phyloP scores from a whole-genome alignment of 2,888 invertebrate species.

The Tachina fera region DNA sequence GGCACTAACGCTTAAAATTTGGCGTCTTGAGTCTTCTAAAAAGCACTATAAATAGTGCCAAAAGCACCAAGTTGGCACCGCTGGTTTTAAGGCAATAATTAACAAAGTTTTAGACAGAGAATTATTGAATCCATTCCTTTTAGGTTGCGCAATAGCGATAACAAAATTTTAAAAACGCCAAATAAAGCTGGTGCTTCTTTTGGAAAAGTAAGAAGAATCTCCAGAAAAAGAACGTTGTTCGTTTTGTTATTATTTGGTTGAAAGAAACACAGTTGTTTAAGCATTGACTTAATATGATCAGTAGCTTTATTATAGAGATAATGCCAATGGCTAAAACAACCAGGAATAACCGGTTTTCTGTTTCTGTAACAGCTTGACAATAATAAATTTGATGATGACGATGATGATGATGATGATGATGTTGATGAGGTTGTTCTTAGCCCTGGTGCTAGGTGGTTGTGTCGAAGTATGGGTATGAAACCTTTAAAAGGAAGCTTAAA shows the following conservation, averaged over 20 bases:
- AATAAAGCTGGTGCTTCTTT: constrained; percentile 46
- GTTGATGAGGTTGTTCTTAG: constrained; percentile 47
- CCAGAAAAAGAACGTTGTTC: constrained; percentile 24
- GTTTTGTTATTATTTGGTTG: constrained; percentile 41
- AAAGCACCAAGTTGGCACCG: too few relatives aligned
- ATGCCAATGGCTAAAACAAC: constrained; percentile 58
- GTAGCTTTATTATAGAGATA: constrained; percentile 69
- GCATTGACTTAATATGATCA: constrained; percentile 72
- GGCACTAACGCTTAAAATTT: too few relatives aligned
- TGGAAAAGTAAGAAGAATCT: constrained; percentile 35
- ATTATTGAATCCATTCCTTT: constrained; percentile 8
- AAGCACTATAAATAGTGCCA: too few relatives aligned
- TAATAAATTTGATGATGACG: constrained; percentile 48
- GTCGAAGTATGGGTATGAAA: constrained; percentile 32
- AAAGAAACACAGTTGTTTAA: constrained; percentile 71
- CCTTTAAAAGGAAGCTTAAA: constrained; percentile 63
- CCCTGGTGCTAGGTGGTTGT: constrained; percentile 22
- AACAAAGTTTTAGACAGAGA: too few relatives aligned
- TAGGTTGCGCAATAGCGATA: not conserved
- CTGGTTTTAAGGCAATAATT: too few relatives aligned
- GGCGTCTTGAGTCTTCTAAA: too few relatives aligned
- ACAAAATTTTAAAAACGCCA: constrained; percentile 33
- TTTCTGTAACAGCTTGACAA: constrained; percentile 46
- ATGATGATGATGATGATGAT: constrained; percentile 18
- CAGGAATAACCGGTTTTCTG: constrained; percentile 64